Evolutionary conservation across 2,888 invertebrate species (phyloP).

Genomic region (Odontocerum albicorne): DNA sequence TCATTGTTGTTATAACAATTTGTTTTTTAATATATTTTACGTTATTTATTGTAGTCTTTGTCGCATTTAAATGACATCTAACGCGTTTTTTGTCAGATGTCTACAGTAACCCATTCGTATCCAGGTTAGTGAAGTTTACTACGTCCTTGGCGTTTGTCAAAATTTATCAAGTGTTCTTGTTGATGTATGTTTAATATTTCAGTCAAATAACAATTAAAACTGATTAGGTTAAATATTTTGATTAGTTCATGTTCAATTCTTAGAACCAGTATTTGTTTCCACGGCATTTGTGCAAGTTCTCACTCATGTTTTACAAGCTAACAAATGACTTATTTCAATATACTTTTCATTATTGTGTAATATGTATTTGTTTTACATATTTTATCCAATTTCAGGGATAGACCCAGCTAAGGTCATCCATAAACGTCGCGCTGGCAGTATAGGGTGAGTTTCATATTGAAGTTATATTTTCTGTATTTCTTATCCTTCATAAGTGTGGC

Average conservation of each 20-base stretch:
- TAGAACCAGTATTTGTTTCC: too few species aligned
- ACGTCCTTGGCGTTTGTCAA: slow-evolving; percentile 33
- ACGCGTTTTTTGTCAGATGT: slow-evolving; percentile 33
- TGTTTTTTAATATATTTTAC: slow-evolving; percentile 12
- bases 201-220: too few species aligned
- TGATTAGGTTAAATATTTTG: too few species aligned
- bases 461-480: slow-evolving; percentile 58
- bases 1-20: slow-evolving; percentile 22
- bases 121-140: slow-evolving; percentile 27
- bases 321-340: too few species aligned
- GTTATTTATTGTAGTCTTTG: background rate
- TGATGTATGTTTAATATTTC: too few species aligned
- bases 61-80: slow-evolving; percentile 25
- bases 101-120: slow-evolving; percentile 32
- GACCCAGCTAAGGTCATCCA: slow-evolving; percentile 79
- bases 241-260: too few species aligned
- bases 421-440: slow-evolving; percentile 77
- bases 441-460: slow-evolving; percentile 81
- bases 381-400: slow-evolving; percentile 65
- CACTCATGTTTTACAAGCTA: slow-evolving; percentile 2
- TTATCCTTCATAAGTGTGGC: slow-evolving; percentile 81
- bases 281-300: background rate
- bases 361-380: too few species aligned
- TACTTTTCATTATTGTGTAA: too few species aligned
- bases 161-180: slow-evolving; percentile 24